A percentile compares a stretch with the other conserved stretches of the same genome.
These are phyloP conservation scores for Chondrosia reniformis DNA, from an alignment of 37 sponge, comb jelly and placozoan species.

Conservation along the genomic window DNA sequence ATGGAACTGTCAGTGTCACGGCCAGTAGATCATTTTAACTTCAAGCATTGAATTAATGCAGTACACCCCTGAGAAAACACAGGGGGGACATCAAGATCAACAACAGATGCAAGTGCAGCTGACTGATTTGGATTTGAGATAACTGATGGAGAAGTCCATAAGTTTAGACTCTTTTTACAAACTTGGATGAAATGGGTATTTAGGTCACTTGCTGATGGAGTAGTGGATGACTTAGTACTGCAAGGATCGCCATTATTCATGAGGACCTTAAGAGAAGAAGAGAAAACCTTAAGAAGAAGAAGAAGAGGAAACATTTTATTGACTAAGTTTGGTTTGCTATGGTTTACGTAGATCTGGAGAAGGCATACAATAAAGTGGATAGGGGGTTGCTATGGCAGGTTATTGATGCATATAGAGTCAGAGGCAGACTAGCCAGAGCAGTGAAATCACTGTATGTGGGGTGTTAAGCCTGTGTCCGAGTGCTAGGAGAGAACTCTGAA, in stretches of 20 bases:
- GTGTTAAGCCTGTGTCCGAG: too few species aligned
- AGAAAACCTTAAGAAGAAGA: too few species aligned
- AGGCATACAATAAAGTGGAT: too few species aligned
- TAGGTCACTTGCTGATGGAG: slow-evolving; percentile 10
- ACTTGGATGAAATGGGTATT: slow-evolving; percentile 8
- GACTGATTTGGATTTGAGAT: neutral
- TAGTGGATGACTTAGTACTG: neutral
- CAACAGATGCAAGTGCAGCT: too few species aligned
- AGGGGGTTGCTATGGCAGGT: too few species aligned
- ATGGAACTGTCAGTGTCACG: neutral
- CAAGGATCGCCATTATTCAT: neutral
- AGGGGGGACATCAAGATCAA: neutral
- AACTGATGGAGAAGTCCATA: neutral
- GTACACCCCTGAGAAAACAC: slow-evolving; percentile 4
- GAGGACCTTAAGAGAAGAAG: neutral
- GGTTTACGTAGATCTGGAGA: too few species aligned
- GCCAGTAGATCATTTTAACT: neutral
- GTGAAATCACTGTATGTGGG: too few species aligned
- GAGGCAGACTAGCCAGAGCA: too few species aligned
- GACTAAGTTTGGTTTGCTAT: too few species aligned
- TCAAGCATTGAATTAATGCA: neutral
- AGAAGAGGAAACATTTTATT: too few species aligned
- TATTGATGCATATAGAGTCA: too few species aligned
- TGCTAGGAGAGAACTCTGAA: too few species aligned
- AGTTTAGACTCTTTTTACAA: neutral